These are phyloP conservation scores for Streptopelia turtur DNA, from an alignment of 2,797 vertebrate genomes.

Conservation along the genomic window DNA sequence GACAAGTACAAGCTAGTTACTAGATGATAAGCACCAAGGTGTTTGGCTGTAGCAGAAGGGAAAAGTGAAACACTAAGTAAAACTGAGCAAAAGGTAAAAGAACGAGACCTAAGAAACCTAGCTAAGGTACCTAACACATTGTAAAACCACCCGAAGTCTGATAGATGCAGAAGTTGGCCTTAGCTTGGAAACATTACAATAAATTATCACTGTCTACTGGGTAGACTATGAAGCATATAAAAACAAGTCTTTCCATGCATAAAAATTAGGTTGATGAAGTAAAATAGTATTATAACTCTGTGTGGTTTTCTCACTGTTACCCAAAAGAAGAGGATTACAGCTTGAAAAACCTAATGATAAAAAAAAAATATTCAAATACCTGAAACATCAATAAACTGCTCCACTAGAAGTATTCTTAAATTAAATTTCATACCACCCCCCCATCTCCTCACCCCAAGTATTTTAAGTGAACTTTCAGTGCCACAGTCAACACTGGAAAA, in stretches of 20 bases:
- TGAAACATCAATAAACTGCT: neutral
- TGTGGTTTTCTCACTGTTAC: neutral
- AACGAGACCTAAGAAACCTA: neutral
- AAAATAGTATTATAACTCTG: neutral
- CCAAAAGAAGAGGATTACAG: neutral
- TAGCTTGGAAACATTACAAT: neutral
- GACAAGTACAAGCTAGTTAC: neutral
- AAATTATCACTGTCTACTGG: neutral
- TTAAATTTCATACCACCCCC: neutral
- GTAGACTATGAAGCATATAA: neutral
- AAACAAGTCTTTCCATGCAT: neutral
- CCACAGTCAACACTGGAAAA: neutral
- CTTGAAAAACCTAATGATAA: neutral
- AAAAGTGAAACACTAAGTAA: neutral
- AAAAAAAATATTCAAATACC: neutral
- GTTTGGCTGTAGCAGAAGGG: neutral
- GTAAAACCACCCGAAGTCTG: neutral
- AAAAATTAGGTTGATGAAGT: neutral
- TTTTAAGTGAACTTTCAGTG: neutral
- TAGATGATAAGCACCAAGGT: neutral
- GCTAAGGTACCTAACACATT: neutral
- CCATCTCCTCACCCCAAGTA: rapidly evolving
- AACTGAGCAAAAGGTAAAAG: neutral
- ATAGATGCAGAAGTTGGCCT: neutral
- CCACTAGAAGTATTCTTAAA: neutral